Percentiles rank a stretch among this genome's conserved stretches.
phyloP scores from a whole-genome alignment of 2,888 invertebrate species.

The Polymixis flavicincta region DNA sequence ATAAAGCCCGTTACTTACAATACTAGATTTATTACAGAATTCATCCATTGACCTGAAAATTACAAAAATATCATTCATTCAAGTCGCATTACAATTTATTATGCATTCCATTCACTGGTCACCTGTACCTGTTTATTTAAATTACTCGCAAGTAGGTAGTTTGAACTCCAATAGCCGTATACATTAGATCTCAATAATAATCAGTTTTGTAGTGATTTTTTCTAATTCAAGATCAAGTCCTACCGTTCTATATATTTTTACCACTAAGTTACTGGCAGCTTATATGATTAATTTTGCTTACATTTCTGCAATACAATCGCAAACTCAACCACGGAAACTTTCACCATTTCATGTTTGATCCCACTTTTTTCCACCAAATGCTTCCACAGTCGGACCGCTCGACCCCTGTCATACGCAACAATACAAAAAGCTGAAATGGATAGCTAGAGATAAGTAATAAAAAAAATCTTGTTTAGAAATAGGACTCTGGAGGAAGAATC shows the following conservation, averaged over 20 bases:
- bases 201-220: not conserved
- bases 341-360: not conserved
- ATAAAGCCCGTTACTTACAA: not conserved
- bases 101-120: not conserved
- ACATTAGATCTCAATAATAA: not conserved
- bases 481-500: not conserved
- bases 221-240: not conserved
- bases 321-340: not conserved
- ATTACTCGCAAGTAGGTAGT: not conserved
- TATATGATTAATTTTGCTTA: not conserved
- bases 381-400: too few species aligned
- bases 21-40: not conserved
- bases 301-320: not conserved
- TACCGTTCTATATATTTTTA: not conserved
- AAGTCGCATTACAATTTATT: not conserved
- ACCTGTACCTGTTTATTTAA: not conserved
- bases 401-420: not conserved
- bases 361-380: not conserved
- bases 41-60: too few species aligned
- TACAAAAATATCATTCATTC: not conserved
- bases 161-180: not conserved
- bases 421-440: slow-evolving; percentile 63
- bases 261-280: not conserved
- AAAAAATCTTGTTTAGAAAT: slow-evolving; percentile 31
- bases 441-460: slow-evolving; percentile 58